These are phyloP conservation scores for Chelonia mydas DNA, from an alignment of 2,797 vertebrate species.

Conservation along the genomic window DNA sequence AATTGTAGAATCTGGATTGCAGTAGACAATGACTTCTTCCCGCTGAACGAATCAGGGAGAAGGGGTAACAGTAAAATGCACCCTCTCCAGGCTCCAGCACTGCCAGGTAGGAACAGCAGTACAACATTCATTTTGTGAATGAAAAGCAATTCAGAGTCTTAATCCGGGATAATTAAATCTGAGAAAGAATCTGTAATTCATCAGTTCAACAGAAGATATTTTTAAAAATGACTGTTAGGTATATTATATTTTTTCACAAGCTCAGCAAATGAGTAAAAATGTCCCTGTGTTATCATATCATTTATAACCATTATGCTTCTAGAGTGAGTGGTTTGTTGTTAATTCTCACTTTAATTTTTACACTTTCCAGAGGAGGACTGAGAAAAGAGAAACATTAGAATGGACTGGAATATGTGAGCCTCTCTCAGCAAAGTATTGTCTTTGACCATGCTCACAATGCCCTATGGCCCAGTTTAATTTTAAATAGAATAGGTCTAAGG, in stretches of 20 bases:
- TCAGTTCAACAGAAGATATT: constrained; percentile 25
- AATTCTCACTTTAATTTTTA: constrained; percentile 53
- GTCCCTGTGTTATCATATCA: constrained; percentile 12
- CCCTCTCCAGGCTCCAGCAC: not conserved
- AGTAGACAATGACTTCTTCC: not conserved
- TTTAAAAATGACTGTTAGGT: constrained; percentile 46
- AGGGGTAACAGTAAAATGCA: not conserved
- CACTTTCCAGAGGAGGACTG: not conserved
- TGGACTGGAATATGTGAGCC: not conserved
- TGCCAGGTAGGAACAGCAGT: not conserved
- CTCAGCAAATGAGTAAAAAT: constrained; percentile 32
- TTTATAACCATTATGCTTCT: constrained; percentile 46
- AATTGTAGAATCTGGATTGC: not conserved
- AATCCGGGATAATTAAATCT: constrained; percentile 50
- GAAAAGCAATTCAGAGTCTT: constrained; percentile 41
- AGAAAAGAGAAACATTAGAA: not conserved
- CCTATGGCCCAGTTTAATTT: constrained; percentile 1
- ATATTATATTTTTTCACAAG: constrained; percentile 24
- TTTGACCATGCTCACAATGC: not conserved
- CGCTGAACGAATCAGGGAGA: not conserved
- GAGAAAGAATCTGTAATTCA: constrained; percentile 46
- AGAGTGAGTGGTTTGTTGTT: not conserved
- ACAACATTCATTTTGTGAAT: constrained; percentile 46
- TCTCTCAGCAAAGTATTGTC: not conserved
- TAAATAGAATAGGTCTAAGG: not conserved